phyloP scores from a whole-genome alignment of 1,140 invertebrate species.

The Calephelis virginiensis region DNA sequence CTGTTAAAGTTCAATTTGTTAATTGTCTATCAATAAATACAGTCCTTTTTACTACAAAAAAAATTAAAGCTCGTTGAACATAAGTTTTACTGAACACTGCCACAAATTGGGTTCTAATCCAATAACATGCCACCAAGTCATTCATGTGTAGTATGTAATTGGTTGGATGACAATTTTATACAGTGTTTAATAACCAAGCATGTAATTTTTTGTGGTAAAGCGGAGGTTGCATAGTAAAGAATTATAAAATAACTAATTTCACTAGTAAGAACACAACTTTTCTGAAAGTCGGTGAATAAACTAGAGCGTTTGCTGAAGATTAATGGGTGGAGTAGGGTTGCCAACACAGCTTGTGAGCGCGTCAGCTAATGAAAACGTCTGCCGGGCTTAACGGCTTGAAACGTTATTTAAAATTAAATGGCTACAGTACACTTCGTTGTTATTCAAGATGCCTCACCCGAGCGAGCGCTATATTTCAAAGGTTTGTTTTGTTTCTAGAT shows the following conservation, averaged over 20 bases:
- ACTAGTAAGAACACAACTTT: not conserved
- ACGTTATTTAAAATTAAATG: conserved; percentile 25
- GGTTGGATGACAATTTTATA: too few relatives aligned
- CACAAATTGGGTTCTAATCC: too few relatives aligned
- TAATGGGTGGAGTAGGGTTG: conserved; percentile 12
- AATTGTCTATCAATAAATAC: too few relatives aligned
- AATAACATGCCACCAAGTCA: too few relatives aligned
- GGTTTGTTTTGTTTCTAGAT: conserved; percentile 11
- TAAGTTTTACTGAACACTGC: too few relatives aligned
- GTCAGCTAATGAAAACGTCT: conserved; percentile 25
- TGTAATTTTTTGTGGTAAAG: too few relatives aligned
- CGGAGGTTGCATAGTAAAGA: too few relatives aligned
- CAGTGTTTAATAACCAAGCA: too few relatives aligned
- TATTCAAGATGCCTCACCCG: conserved; percentile 14
- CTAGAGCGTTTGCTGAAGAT: conserved; percentile 13
- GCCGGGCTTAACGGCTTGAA: conserved; percentile 20
- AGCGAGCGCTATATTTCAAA: conserved; percentile 10
- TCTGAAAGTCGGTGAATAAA: conserved; percentile 10
- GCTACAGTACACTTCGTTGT: conserved; percentile 18
- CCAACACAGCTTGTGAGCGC: conserved; percentile 17
- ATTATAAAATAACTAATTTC: not conserved
- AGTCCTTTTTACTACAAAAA: too few relatives aligned
- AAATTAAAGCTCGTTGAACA: too few relatives aligned
- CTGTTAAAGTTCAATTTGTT: too few relatives aligned
- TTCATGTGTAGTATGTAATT: too few relatives aligned